Evolutionary conservation across 2,888 invertebrate species (phyloP).

Genomic region (Bibio marci): DNA sequence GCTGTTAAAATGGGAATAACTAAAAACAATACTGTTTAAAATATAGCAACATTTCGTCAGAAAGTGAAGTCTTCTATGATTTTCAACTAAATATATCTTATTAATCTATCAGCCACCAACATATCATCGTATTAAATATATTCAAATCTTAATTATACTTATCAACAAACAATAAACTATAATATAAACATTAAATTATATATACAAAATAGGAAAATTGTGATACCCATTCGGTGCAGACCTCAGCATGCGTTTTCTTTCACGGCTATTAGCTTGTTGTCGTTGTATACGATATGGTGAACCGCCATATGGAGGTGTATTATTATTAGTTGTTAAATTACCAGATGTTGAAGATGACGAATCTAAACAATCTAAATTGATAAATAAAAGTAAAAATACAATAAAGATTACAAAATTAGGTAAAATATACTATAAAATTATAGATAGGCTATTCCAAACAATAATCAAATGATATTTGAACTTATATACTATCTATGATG

Average conservation of each 20-base stretch:
- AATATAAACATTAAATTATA: not conserved
- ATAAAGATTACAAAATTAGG: not conserved
- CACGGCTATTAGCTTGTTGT: conserved; percentile 89
- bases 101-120: too few species aligned
- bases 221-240: conserved; percentile 72
- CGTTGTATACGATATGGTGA: conserved; percentile 40
- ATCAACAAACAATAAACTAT: not conserved
- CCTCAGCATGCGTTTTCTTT: conserved; percentile 97
- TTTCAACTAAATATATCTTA: too few species aligned
- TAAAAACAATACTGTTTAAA: too few species aligned
- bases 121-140: too few species aligned
- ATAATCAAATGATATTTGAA: too few species aligned
- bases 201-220: conserved; percentile 21
- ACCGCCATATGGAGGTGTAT: conserved; percentile 13
- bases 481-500: too few species aligned
- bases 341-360: conserved; percentile 16
- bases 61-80: too few species aligned
- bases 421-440: not conserved
- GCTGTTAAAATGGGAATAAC: too few species aligned
- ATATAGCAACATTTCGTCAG: too few species aligned
- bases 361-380: conserved; percentile 11
- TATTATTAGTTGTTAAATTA: too few species aligned
- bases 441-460: too few species aligned
- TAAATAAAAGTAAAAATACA: too few species aligned
- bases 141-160: not conserved